Evolutionary conservation across 1,140 invertebrate species (phyloP).

Genomic region (Zaprionus tsacasi): DNA sequence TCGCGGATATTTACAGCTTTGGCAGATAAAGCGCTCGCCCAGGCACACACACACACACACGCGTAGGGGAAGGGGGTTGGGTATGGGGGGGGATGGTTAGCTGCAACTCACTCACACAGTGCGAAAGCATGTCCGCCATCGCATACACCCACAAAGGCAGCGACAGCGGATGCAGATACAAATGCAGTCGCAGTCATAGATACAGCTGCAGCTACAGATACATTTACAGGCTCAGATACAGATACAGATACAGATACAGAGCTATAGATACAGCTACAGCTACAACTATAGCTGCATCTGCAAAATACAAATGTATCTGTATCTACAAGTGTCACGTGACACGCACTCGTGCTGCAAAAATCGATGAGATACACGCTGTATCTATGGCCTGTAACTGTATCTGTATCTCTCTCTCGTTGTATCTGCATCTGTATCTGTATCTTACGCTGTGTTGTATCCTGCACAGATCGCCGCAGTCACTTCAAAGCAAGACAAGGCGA

Average conservation of each 20-base stretch:
- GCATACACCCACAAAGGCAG: conserved; percentile 52
- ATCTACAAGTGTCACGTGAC: conserved; percentile 49
- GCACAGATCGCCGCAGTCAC: conserved; percentile 3
- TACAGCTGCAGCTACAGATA: conserved; percentile 9
- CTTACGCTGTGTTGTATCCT: not conserved
- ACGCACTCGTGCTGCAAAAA: conserved; percentile 67
- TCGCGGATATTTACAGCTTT: conserved; percentile 81
- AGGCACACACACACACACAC: conserved; percentile 11
- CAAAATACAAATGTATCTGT: conserved; percentile 23
- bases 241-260: conserved; percentile 1
- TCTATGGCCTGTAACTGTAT: conserved; percentile 11
- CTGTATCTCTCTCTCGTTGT: not conserved
- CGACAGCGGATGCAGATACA: conserved; percentile 24
- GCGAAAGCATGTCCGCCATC: conserved; percentile 47
- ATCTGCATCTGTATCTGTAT: conserved; percentile 6
- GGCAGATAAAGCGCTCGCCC: conserved; percentile 62
- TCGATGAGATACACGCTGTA: conserved; percentile 50
- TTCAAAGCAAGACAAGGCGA: conserved; percentile 7
- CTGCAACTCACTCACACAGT: not conserved
- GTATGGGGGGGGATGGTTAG: not conserved
- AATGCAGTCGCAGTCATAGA: conserved; percentile 27
- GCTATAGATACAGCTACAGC: not conserved
- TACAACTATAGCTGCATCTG: not conserved
- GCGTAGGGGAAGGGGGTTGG: not conserved
- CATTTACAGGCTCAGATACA: not conserved